Conservation (phyloP, 2,888 invertebrate genomes). For the Autographa gamma region DNA sequence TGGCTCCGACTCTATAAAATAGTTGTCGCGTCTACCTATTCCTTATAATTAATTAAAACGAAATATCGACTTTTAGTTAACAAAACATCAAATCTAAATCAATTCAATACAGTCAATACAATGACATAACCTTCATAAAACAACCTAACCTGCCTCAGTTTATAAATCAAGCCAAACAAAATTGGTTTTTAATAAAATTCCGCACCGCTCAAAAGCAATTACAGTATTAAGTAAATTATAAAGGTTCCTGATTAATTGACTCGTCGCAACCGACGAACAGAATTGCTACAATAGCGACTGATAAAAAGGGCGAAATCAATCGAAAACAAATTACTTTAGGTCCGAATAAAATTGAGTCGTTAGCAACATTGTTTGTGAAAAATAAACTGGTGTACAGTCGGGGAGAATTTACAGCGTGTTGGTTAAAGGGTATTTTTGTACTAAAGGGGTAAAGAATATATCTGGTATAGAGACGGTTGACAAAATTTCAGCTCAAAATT, state of each 20-base stretch:
- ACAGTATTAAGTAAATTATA: constrained; percentile 67
- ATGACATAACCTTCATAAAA: neutral
- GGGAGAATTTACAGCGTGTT: no score
- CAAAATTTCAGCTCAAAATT: no score
- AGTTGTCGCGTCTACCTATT: neutral
- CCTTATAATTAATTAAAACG: neutral
- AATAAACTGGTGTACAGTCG: constrained; percentile 50
- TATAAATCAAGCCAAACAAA: constrained; percentile 39
- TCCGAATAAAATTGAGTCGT: constrained; percentile 70
- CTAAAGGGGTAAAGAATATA: no score
- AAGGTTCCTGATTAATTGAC: constrained; percentile 66
- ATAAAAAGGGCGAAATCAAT: constrained; percentile 70
- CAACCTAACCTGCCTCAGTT: constrained; percentile 12
- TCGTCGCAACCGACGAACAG: constrained; percentile 46
- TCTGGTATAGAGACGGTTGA: no score
- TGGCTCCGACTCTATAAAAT: neutral
- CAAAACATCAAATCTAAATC: neutral
- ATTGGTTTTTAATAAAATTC: constrained; percentile 58
- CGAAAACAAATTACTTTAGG: constrained; percentile 77
- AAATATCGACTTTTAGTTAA: neutral
- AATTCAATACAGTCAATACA: neutral
- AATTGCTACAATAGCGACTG: constrained; percentile 48
- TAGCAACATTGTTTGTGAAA: constrained; percentile 72
- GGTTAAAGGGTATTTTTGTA: no score
- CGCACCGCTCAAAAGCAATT: constrained; percentile 58